These are phyloP conservation scores for Agelas oroides DNA, from an alignment of 37 sponge, comb jelly and placozoan genomes.

Conservation along the genomic window DNA sequence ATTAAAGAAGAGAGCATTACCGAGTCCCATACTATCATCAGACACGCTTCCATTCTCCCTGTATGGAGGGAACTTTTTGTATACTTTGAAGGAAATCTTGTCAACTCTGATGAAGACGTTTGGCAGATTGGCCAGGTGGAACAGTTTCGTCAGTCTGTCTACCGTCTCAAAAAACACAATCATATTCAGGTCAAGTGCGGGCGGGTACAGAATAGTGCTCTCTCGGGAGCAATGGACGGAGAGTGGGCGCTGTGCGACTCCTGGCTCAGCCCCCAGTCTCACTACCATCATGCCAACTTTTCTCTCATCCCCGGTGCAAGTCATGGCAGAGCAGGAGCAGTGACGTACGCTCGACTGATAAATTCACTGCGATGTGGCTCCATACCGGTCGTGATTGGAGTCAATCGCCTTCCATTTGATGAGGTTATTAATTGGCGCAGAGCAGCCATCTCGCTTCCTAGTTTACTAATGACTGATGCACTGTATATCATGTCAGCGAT, in stretches of 20 bases:
- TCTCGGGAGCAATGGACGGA: background rate
- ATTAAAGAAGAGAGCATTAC: background rate
- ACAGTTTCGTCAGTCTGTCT: background rate
- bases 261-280: background rate
- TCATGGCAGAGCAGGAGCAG: background rate
- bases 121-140: background rate
- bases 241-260: constrained; percentile 69
- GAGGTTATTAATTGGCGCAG: constrained; percentile 70
- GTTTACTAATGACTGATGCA: background rate
- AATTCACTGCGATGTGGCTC: constrained; percentile 66
- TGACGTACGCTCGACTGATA: constrained; percentile 35
- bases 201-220: background rate
- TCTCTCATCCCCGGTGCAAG: constrained; percentile 37
- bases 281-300: constrained; percentile 46
- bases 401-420: constrained; percentile 56
- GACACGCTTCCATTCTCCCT: constrained; percentile 60
- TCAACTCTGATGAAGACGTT: background rate
- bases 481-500: background rate
- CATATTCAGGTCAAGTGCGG: background rate
- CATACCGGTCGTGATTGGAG: constrained; percentile 73
- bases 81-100: constrained; percentile 71
- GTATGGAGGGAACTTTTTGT: constrained; percentile 60
- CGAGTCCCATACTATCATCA: constrained; percentile 14
- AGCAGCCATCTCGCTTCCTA: constrained; percentile 24
- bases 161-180: too few relatives aligned